Conservation (phyloP, 2,888 invertebrate species). For the Marronus borbonicus region DNA sequence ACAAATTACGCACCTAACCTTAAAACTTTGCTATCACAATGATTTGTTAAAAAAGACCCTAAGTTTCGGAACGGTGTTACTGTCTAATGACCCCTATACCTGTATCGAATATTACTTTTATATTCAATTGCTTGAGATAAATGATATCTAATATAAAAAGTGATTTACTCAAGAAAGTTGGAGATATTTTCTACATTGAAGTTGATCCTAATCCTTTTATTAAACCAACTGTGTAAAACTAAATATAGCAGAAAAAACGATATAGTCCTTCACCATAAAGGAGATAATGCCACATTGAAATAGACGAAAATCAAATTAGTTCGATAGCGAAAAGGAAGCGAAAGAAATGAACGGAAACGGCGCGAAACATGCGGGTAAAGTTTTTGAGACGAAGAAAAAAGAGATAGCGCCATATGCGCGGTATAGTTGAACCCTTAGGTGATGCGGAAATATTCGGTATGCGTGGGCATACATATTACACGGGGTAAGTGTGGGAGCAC, state of each 20-base stretch:
- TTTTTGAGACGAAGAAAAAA: slow-evolving; percentile 32
- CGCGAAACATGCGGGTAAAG: slow-evolving; percentile 33
- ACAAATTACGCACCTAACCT: no score
- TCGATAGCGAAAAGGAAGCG: slow-evolving; percentile 35
- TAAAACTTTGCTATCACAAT: no score
- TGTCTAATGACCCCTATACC: no score
- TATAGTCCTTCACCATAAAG: slow-evolving; percentile 38
- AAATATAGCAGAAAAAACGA: slow-evolving; percentile 32
- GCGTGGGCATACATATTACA: slow-evolving; percentile 37
- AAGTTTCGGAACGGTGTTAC: no score
- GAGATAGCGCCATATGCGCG: slow-evolving; percentile 38
- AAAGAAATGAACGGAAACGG: slow-evolving; percentile 38
- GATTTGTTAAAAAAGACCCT: no score
- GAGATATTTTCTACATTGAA: background rate
- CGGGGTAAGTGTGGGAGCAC: slow-evolving; percentile 39
- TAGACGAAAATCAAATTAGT: slow-evolving; percentile 42
- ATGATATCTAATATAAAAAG: background rate
- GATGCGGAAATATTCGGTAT: slow-evolving; percentile 16
- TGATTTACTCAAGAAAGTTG: background rate
- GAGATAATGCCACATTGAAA: slow-evolving; percentile 43
- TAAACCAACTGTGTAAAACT: slow-evolving; percentile 4
- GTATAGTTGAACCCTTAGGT: slow-evolving; percentile 33
- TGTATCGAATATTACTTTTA: no score
- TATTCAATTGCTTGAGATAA: no score
- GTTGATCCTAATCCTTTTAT: slow-evolving; percentile 7